These are phyloP conservation scores for Endomychus coccineus DNA, from an alignment of 2,888 invertebrate genomes.

Conservation along the genomic window DNA sequence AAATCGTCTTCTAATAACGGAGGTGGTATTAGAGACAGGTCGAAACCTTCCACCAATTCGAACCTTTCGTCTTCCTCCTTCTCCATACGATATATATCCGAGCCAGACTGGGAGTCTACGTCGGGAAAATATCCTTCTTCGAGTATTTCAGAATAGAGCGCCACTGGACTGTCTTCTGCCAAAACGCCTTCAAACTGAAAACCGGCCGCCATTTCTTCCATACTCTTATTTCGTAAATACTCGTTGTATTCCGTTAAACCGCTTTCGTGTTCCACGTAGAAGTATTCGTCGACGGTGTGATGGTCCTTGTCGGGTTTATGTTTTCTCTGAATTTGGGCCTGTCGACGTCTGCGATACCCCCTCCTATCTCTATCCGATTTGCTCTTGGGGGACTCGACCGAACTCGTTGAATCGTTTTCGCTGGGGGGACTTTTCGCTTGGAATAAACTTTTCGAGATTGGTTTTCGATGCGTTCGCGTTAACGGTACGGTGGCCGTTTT, in stretches of 20 bases:
- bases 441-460: slow-evolving; percentile 52
- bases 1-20: slow-evolving; percentile 70
- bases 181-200: slow-evolving; percentile 35
- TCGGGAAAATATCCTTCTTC: slow-evolving; percentile 61
- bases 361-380: slow-evolving; percentile 49
- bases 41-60: slow-evolving; percentile 66
- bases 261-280: slow-evolving; percentile 35
- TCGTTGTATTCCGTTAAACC: slow-evolving; percentile 36
- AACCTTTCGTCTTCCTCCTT: slow-evolving; percentile 50
- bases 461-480: slow-evolving; percentile 41
- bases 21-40: slow-evolving; percentile 69
- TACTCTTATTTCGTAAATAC: slow-evolving; percentile 35
- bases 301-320: slow-evolving; percentile 49
- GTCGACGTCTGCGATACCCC: slow-evolving; percentile 61
- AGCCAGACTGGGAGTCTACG: slow-evolving; percentile 49
- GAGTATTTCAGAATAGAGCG: slow-evolving; percentile 32
- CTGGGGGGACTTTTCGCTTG: slow-evolving; percentile 64
- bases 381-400: slow-evolving; percentile 59
- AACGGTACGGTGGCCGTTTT: slow-evolving; percentile 49
- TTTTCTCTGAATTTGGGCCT: slow-evolving; percentile 50
- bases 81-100: slow-evolving; percentile 44
- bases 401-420: slow-evolving; percentile 69
- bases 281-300: slow-evolving; percentile 39
- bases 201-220: slow-evolving; percentile 38
- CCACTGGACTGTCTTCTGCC: slow-evolving; percentile 28